A percentile compares a stretch with the other conserved stretches of the same genome.
Conservation (phyloP, 1,140 invertebrate species). For the Drosophila sturtevanti region DNA sequence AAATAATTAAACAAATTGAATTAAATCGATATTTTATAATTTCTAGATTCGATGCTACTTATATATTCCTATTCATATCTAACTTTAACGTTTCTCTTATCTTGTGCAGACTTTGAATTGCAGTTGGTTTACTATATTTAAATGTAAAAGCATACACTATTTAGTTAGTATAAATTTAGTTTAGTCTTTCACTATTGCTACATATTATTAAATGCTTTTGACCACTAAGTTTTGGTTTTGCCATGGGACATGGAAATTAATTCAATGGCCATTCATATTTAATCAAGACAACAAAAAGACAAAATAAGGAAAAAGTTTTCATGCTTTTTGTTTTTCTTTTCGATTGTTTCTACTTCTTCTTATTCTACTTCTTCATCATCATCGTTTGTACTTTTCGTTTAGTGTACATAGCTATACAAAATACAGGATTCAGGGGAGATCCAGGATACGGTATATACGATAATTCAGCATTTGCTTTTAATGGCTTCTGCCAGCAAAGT, state of each 20-base stretch:
- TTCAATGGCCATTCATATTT: conserved; percentile 15
- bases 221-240: background rate
- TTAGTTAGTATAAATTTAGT: background rate
- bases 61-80: no score
- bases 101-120: no score
- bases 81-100: no score
- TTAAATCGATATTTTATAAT: no score
- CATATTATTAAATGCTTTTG: background rate
- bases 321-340: conserved; percentile 3
- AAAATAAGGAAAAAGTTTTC: background rate
- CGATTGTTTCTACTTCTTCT: background rate
- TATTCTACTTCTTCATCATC: background rate
- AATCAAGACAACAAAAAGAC: background rate
- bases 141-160: background rate
- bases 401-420: conserved; percentile 4
- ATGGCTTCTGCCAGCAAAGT: conserved; percentile 33
- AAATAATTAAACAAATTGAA: no score
- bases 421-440: conserved; percentile 5
- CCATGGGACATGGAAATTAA: background rate
- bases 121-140: no score
- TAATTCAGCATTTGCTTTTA: conserved; percentile 62
- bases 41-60: no score
- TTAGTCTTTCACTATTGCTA: background rate
- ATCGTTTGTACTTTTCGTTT: conserved; percentile 4
- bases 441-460: conserved; percentile 24